Percentiles rank a stretch among this genome's conserved stretches.
Conservation (phyloP, 2,113 vertebrate genomes). For the Chroicocephalus ridibundus region DNA sequence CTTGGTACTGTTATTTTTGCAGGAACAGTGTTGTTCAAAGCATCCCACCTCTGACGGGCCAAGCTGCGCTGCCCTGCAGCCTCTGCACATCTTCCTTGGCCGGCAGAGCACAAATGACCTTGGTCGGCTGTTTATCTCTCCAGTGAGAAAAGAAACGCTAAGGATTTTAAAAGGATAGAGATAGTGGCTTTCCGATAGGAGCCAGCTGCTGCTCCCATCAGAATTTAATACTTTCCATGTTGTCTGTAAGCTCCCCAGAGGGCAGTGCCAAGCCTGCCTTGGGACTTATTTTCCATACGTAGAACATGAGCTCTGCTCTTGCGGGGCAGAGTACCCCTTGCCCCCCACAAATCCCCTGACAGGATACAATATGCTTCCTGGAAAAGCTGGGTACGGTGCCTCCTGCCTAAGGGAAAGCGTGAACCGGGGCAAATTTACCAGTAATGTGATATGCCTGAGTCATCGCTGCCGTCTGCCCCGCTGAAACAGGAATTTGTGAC, state of each 20-base stretch:
- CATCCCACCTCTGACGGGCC: neutral
- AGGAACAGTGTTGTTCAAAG: neutral
- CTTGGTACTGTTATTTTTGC: neutral
- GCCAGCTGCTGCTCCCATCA: slow-evolving; percentile 21
- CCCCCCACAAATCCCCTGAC: neutral
- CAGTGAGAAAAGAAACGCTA: neutral
- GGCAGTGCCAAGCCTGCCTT: neutral
- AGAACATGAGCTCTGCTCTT: neutral
- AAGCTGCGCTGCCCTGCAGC: neutral
- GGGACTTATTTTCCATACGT: neutral
- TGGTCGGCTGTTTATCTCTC: neutral
- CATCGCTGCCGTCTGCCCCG: fast-evolving
- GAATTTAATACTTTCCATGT: neutral
- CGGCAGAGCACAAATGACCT: neutral
- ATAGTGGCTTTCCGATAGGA: neutral
- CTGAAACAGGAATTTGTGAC: neutral
- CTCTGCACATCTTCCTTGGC: neutral
- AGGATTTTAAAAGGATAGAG: neutral
- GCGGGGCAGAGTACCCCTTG: neutral
- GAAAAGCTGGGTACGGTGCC: neutral
- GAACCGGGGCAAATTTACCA: neutral
- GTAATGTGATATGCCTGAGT: neutral
- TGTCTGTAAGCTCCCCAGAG: neutral
- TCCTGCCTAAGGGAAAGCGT: neutral
- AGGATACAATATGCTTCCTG: neutral